phyloP scores from a whole-genome alignment of 2,888 invertebrate species.

The Chrysolina oricalcia region DNA sequence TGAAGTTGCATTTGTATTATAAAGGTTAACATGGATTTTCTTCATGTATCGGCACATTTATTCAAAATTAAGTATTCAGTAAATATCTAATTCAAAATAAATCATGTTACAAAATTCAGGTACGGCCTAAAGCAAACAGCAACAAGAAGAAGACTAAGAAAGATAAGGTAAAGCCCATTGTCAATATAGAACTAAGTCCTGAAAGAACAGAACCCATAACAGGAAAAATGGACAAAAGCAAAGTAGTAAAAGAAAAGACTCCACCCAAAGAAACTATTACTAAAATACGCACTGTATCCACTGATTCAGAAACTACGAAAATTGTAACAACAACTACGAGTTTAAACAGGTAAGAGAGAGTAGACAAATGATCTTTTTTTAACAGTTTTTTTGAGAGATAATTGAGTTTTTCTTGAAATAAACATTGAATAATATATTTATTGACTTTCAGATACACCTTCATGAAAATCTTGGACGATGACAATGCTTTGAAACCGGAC shows the following conservation, averaged over 20 bases:
- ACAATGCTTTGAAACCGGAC: slow-evolving; percentile 56
- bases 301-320: slow-evolving; percentile 65
- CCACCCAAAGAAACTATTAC: slow-evolving; percentile 58
- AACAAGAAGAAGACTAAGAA: slow-evolving; percentile 63
- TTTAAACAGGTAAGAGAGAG: slow-evolving; percentile 60
- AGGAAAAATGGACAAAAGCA: slow-evolving; percentile 35
- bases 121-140: slow-evolving; percentile 57
- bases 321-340: slow-evolving; percentile 66
- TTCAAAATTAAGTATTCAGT: no score
- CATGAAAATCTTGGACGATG: slow-evolving; percentile 65
- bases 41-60: no score
- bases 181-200: slow-evolving; percentile 41
- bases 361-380: not conserved
- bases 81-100: not conserved
- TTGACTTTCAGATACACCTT: slow-evolving; percentile 62
- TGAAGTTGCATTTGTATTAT: no score
- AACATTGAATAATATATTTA: not conserved
- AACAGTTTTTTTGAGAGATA: no score
- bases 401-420: no score
- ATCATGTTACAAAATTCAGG: slow-evolving; percentile 26
- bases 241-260: slow-evolving; percentile 49
- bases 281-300: slow-evolving; percentile 61
- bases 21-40: no score
- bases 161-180: slow-evolving; percentile 53
- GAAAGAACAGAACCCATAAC: slow-evolving; percentile 40